Evolutionary conservation across 2,113 vertebrate species (phyloP).

Genomic region (Aspiorhynchus laticeps): DNA sequence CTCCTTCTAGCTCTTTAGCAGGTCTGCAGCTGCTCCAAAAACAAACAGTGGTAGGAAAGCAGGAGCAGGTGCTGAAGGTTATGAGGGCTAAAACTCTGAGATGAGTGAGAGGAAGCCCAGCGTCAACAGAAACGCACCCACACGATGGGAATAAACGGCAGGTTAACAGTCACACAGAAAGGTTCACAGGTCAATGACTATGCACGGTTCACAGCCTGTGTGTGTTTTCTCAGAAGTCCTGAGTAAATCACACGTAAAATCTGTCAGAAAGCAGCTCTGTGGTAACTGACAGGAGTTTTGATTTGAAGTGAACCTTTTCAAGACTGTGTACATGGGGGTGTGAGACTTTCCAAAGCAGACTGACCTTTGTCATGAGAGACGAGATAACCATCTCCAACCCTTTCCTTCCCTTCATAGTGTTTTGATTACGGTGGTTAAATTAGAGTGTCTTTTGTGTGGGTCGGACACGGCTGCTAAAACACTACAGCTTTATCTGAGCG

Average conservation of each 20-base stretch:
- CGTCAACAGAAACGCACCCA: not conserved
- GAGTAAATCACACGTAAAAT: not conserved
- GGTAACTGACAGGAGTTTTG: slow-evolving; percentile 50
- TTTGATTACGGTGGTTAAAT: slow-evolving; percentile 45
- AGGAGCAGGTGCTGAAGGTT: slow-evolving; percentile 42
- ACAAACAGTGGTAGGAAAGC: slow-evolving; percentile 25
- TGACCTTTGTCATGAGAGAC: slow-evolving; percentile 30
- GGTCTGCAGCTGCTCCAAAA: slow-evolving; percentile 37
- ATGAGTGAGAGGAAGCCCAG: slow-evolving; percentile 13
- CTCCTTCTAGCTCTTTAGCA: slow-evolving; percentile 31
- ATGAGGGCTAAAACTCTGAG: slow-evolving; percentile 27
- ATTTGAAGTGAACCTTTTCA: slow-evolving; percentile 50
- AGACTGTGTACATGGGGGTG: slow-evolving; percentile 37
- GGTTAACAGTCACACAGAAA: not conserved
- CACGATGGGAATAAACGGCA: not conserved
- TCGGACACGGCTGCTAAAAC: slow-evolving; percentile 37
- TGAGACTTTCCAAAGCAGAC: slow-evolving; percentile 37
- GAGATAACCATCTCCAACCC: slow-evolving; percentile 46
- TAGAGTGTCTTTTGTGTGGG: slow-evolving; percentile 26
- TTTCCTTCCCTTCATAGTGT: slow-evolving; percentile 32
- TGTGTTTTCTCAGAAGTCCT: not conserved
- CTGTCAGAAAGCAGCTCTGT: slow-evolving; percentile 22
- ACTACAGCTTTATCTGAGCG: slow-evolving; percentile 27
- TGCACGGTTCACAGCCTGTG: not conserved
- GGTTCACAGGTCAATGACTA: slow-evolving; percentile 2